Base-by-base conservation (phyloP, 2,797 vertebrate genomes). In the Sardinella longiceps region DNA sequence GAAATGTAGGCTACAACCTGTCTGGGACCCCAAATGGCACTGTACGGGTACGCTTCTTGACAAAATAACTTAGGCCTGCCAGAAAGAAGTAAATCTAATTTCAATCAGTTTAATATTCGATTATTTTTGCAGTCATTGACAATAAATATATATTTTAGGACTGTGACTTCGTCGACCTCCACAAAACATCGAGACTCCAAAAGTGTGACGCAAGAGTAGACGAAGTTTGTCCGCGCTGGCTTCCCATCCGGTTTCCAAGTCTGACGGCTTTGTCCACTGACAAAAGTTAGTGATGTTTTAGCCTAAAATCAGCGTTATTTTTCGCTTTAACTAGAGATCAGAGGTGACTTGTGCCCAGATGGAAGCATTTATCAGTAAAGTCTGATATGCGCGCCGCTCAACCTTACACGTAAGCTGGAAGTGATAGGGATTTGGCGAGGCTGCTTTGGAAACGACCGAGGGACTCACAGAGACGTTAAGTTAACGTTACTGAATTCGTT, bases 141-240 rank as follows among this genome's bases (percentile, higher is more conserved):
- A n/a, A 28, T 7, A 60, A 9, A 63, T 9, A 2, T 10, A n/a
- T 63, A 9, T 12, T 25, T 58, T 5, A 63, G 2, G 58, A 63
- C 7, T 25, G 11, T 33, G 14, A 74, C 33, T 74, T 74, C 12
- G 39, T 37, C 30, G 20, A 74, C 14, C 30, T 30, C 30, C 39
- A 0, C 5, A 74, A 74, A 74, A 39, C 30, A 18, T 15, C 66
- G 5, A 37, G 4, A 14, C 33, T 43, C 43, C 30, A 33, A 14
- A 2, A 30, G 37, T 43, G 70, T 77, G 70, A 77, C 70, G 70
- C 70, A 77, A 43, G 70, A 77, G 70, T 77, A 20, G 15, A 77
- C 46, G 80, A 93, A 93, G 92, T 95, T 95, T 94, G 92, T 94
- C 93, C 92, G 23, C 45, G 45, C 88, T 45, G 88, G 92, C 90